Evolutionary conservation across 2,888 invertebrate genomes (phyloP).

Genomic region (Teinopalpus imperialis): DNA sequence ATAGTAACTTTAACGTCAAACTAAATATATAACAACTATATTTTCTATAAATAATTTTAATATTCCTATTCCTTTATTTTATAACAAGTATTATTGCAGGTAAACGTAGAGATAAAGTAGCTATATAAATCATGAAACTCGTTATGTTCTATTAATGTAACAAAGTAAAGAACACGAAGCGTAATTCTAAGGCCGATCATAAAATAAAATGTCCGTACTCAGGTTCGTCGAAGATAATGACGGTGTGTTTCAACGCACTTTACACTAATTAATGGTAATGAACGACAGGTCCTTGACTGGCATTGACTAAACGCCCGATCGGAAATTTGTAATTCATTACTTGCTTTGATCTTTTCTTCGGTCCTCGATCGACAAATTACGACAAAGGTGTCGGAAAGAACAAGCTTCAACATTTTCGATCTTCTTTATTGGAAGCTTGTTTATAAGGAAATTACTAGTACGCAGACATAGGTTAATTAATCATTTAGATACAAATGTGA

Average conservation of each 20-base stretch:
- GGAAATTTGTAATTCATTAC: constrained; percentile 46
- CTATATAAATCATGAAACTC: no score
- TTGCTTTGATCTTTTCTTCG: constrained; percentile 23
- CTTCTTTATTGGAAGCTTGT: not conserved
- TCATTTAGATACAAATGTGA: no score
- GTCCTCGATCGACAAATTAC: constrained; percentile 18
- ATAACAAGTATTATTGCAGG: no score
- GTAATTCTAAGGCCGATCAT: constrained; percentile 10
- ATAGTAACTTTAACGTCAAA: no score
- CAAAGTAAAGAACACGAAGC: no score
- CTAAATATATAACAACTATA: no score
- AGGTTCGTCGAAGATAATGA: not conserved
- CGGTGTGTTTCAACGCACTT: constrained; percentile 16
- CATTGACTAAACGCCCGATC: constrained; percentile 50
- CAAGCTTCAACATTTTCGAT: constrained; percentile 4
- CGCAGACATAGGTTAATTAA: no score
- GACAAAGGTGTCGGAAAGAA: constrained; percentile 14
- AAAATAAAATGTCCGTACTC: constrained; percentile 31
- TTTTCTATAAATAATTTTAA: no score
- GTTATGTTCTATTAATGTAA: no score
- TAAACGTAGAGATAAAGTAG: no score
- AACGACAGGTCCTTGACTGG: constrained; percentile 41
- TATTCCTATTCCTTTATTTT: no score
- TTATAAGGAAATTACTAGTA: no score
- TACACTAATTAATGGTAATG: constrained; percentile 49